Evolutionary conservation across 2,888 invertebrate species (phyloP).

Genomic region (Lasioglossum vierecki): DNA sequence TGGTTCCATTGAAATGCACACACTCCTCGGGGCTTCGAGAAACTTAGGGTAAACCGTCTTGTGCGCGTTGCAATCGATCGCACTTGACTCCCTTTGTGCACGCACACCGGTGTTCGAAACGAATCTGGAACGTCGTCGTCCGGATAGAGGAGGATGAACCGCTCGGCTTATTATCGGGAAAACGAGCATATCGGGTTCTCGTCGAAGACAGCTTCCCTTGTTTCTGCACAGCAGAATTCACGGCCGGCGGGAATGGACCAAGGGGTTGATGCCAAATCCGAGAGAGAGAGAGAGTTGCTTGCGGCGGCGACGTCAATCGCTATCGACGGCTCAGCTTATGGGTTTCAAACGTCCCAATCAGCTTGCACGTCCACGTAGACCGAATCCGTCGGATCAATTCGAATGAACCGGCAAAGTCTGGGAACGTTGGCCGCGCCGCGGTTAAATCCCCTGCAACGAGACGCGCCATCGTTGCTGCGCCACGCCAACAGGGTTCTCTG

Average conservation of each 20-base stretch:
- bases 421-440: constrained; percentile 7
- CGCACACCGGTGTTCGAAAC: constrained; percentile 50
- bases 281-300: background rate
- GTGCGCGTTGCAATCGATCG: constrained; percentile 56
- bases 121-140: constrained; percentile 62
- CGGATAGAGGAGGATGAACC: constrained; percentile 52
- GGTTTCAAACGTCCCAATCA: constrained; percentile 38
- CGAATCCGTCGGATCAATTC: constrained; percentile 37
- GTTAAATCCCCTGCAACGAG: constrained; percentile 40
- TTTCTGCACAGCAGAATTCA: constrained; percentile 36
- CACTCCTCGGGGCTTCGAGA: constrained; percentile 22
- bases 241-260: background rate
- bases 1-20: constrained; percentile 46
- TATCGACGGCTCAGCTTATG: constrained; percentile 21
- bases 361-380: constrained; percentile 23
- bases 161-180: constrained; percentile 54
- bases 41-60: constrained; percentile 54
- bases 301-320: constrained; percentile 20
- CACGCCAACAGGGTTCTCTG: background rate
- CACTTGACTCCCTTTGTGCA: constrained; percentile 28
- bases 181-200: constrained; percentile 17
- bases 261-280: background rate
- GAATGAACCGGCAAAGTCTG: constrained; percentile 28
- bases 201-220: background rate
- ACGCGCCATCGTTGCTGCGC: background rate